These are phyloP conservation scores for Apotomis turbidana DNA, from an alignment of 2,888 invertebrate genomes.

Conservation along the genomic window DNA sequence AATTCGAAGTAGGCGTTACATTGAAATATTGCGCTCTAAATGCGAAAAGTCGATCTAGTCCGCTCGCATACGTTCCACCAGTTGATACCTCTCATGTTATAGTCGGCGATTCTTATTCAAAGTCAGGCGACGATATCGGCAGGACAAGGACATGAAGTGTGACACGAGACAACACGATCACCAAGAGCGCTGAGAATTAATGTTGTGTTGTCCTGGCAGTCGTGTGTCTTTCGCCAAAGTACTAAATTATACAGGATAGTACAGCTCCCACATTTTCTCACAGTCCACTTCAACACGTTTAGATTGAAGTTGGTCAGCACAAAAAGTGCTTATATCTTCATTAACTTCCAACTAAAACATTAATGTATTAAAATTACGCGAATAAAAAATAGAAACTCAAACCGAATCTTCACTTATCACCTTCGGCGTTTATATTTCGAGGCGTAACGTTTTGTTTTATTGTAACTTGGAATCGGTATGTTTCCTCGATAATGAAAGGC, in stretches of 20 bases:
- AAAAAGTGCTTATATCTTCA: neutral
- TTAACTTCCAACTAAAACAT: neutral
- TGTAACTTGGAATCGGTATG: constrained; percentile 65
- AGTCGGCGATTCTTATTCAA: constrained; percentile 41
- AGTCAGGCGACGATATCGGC: constrained; percentile 28
- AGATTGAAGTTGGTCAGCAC: neutral
- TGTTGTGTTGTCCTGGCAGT: constrained; percentile 41
- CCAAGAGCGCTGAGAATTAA: constrained; percentile 40
- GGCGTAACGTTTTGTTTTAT: constrained; percentile 64
- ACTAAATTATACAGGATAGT: constrained; percentile 40
- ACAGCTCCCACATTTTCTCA: constrained; percentile 36
- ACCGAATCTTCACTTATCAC: constrained; percentile 45
- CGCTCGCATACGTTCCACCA: constrained; percentile 32
- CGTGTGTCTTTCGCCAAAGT: constrained; percentile 35
- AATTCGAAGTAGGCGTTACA: neutral
- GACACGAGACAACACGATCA: constrained; percentile 41
- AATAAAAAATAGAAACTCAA: constrained; percentile 1
- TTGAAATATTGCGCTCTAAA: neutral
- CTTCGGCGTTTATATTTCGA: constrained; percentile 52
- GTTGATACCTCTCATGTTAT: constrained; percentile 31
- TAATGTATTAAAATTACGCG: neutral
- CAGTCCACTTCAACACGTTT: neutral
- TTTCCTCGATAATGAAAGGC: constrained; percentile 72
- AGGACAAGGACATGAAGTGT: constrained; percentile 41
- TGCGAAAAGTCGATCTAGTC: constrained; percentile 29